Percentiles rank a stretch among this genome's conserved stretches.
phyloP scores from a whole-genome alignment of 2,113 vertebrate genomes.

The Rattus rattus region DNA sequence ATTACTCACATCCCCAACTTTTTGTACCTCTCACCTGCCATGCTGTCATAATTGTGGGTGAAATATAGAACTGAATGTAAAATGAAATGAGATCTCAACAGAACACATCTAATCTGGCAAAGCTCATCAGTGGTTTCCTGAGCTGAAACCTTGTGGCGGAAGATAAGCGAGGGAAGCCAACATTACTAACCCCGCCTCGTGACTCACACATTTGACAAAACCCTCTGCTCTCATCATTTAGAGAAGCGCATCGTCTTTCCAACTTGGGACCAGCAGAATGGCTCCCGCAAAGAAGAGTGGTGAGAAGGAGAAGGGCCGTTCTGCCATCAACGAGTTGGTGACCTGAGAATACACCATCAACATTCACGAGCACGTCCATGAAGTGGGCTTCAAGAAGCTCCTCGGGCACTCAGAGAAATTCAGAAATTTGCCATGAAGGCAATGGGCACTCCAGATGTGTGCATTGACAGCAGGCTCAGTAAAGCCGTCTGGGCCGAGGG shows the following conservation, averaged over 20 bases:
- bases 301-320: too few relatives aligned
- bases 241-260: background rate
- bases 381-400: too few relatives aligned
- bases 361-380: too few relatives aligned
- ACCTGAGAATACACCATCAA: too few relatives aligned
- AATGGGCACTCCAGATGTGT: too few relatives aligned
- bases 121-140: background rate
- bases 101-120: background rate
- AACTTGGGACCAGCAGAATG: too few relatives aligned
- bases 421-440: too few relatives aligned
- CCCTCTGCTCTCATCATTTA: background rate
- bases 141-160: fast-evolving
- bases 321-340: too few relatives aligned
- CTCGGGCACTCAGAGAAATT: too few relatives aligned
- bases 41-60: background rate
- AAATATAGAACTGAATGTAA: background rate
- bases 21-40: background rate
- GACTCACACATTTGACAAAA: background rate
- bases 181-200: background rate
- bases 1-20: constrained; percentile 10
- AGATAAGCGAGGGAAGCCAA: background rate
- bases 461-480: too few relatives aligned
- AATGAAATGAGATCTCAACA: background rate
- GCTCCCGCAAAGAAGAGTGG: too few relatives aligned
- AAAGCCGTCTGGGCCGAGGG: too few relatives aligned